These are phyloP conservation scores for Coturnix japonica DNA, from an alignment of 2,113 vertebrate genomes.

Conservation along the genomic window DNA sequence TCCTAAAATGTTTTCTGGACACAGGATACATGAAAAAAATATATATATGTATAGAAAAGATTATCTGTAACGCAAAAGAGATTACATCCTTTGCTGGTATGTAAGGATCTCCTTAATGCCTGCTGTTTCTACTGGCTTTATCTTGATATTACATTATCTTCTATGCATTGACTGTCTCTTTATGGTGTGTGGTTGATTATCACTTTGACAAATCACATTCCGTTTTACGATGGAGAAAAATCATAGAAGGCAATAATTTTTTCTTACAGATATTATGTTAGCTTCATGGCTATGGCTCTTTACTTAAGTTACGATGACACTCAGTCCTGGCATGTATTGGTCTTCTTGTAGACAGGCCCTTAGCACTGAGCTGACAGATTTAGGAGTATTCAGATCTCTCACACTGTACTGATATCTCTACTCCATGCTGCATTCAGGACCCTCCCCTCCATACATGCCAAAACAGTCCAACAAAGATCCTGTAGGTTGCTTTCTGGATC, in stretches of 20 bases:
- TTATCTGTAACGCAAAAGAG: neutral
- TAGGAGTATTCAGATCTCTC: neutral
- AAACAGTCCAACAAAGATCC: neutral
- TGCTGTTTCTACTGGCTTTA: neutral
- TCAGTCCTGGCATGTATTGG: neutral
- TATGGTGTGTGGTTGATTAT: neutral
- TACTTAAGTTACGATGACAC: neutral
- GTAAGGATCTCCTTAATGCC: neutral
- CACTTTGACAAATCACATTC: rapidly evolving
- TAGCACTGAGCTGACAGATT: neutral
- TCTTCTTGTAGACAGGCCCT: neutral
- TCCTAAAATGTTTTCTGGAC: neutral
- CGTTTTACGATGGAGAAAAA: rapidly evolving
- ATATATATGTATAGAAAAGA: neutral
- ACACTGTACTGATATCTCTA: neutral
- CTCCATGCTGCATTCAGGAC: neutral
- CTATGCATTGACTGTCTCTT: neutral
- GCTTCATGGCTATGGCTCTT: neutral
- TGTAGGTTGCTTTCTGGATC: neutral
- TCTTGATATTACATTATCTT: neutral
- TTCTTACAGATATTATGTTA: neutral
- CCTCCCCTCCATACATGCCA: neutral
- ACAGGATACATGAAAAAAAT: neutral
- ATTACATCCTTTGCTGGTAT: neutral
- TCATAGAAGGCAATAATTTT: neutral